Conservation (phyloP, 1,140 invertebrate species). For the Mactra quadrangularis region DNA sequence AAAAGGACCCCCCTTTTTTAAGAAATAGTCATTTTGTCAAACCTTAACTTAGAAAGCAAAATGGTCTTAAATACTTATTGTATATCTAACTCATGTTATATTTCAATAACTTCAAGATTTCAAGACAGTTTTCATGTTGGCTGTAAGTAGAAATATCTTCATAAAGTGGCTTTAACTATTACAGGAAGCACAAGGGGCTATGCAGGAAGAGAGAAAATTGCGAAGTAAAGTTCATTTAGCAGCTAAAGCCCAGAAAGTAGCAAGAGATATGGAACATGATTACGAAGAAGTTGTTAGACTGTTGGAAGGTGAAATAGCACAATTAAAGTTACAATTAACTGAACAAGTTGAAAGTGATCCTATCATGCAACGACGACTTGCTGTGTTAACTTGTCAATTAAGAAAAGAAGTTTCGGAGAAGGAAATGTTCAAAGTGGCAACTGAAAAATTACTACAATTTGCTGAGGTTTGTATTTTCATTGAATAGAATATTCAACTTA, state of each 20-base stretch:
- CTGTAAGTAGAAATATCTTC: no score
- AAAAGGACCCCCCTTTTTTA: no score
- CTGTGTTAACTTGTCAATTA: conserved; percentile 79
- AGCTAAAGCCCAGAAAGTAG: conserved; percentile 80
- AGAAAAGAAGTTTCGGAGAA: conserved; percentile 79
- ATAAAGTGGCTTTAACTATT: no score
- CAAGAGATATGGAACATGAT: conserved; percentile 81
- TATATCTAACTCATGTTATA: no score
- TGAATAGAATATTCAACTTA: no score
- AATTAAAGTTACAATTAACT: conserved; percentile 71
- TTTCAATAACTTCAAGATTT: no score
- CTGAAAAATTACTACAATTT: conserved; percentile 80
- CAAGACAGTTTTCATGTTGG: no score
- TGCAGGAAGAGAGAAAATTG: conserved; percentile 75
- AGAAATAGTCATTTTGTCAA: no score
- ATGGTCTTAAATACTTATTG: no score
- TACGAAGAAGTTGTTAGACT: conserved; percentile 82
- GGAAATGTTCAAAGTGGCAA: conserved; percentile 81
- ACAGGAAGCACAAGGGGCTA: conserved; percentile 79
- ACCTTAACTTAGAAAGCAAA: no score
- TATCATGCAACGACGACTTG: conserved; percentile 74
- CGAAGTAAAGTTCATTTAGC: conserved; percentile 79
- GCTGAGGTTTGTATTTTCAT: conserved; percentile 75
- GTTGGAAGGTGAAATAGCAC: conserved; percentile 80
- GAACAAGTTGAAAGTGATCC: conserved; percentile 66